Evolutionary conservation across 1,140 invertebrate species (phyloP).

Genomic region (Globodera ellingtonae): DNA sequence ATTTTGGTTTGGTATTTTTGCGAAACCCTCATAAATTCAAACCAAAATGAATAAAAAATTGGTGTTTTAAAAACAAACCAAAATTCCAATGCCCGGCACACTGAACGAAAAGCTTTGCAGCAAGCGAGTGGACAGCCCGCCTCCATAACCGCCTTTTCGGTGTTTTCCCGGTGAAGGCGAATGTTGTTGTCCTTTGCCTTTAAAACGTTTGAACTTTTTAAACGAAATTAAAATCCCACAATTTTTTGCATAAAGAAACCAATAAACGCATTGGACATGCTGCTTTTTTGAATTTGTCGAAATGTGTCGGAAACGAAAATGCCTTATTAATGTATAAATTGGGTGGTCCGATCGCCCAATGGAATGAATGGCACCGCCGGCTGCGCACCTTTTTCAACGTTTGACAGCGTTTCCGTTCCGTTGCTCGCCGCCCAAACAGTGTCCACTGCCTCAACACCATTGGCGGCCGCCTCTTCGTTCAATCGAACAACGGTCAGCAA

Average conservation of each 20-base stretch:
- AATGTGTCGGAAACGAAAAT: neutral
- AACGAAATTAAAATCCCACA: neutral
- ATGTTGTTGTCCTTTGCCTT: neutral
- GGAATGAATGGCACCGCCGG: too few relatives aligned
- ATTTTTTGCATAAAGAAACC: neutral
- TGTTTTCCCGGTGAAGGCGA: neutral
- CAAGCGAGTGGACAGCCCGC: neutral
- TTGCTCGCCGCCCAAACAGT: neutral
- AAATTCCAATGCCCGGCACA: conserved; percentile 19
- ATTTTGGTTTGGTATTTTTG: too few relatives aligned
- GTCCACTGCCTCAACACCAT: neutral
- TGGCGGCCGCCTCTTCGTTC: neutral
- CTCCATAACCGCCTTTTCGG: neutral
- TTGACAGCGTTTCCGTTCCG: neutral
- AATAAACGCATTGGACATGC: too few relatives aligned
- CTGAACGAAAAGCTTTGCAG: conserved; percentile 21
- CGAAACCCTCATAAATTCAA: too few relatives aligned
- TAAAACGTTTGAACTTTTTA: neutral
- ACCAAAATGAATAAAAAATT: neutral
- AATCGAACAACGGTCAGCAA: neutral
- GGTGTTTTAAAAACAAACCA: neutral
- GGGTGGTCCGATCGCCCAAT: too few relatives aligned
- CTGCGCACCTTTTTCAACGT: neutral
- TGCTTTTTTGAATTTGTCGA: too few relatives aligned
- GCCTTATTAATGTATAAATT: neutral